A percentile compares a stretch with the other conserved stretches of the same genome.
These are phyloP conservation scores for Monoplex corrugatus DNA, from an alignment of 2,888 invertebrate species.

Conservation along the genomic window DNA sequence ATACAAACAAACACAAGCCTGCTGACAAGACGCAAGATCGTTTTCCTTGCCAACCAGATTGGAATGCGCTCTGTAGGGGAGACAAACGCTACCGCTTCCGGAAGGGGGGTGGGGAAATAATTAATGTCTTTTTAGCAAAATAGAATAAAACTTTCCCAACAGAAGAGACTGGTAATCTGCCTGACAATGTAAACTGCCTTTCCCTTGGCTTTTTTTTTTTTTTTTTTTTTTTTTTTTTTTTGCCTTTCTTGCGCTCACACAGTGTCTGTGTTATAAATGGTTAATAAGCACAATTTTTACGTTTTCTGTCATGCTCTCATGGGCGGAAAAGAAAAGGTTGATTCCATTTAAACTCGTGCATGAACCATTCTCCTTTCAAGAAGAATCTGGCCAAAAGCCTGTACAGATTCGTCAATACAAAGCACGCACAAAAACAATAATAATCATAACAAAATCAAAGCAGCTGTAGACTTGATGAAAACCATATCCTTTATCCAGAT, in stretches of 20 bases:
- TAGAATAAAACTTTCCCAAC: background rate
- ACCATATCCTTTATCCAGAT: too few species aligned
- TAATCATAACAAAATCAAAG: too few species aligned
- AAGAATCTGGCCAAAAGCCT: too few species aligned
- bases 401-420: too few species aligned
- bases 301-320: too few species aligned
- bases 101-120: background rate
- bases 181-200: background rate
- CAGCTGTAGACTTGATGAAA: too few species aligned
- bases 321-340: too few species aligned
- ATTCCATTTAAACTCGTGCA: too few species aligned
- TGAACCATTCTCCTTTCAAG: too few species aligned
- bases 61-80: slow-evolving; percentile 40
- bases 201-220: background rate
- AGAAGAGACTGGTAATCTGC: too few species aligned
- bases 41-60: slow-evolving; percentile 45
- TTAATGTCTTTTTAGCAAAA: background rate
- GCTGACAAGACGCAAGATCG: background rate
- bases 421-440: too few species aligned
- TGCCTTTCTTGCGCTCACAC: background rate
- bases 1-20: background rate
- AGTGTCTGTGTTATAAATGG: background rate
- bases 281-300: too few species aligned
- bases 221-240: background rate
- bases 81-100: background rate